Base-by-base conservation (phyloP, 2,888 invertebrate species). In the Chironomus tentans region DNA sequence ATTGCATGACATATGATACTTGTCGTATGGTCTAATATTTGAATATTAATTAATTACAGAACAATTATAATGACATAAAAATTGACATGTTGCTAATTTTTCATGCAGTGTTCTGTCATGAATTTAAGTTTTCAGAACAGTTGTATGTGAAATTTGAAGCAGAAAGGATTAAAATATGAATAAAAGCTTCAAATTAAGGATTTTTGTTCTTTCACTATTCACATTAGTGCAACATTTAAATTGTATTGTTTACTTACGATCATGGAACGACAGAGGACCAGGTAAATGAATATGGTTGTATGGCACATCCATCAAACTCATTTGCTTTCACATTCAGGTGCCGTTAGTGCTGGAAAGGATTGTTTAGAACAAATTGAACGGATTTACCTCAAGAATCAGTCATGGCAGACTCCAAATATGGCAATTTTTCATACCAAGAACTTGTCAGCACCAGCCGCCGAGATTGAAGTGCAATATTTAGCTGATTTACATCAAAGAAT, bases 361-460 rank as follows among this genome's bases (percentile, higher is more conserved):
- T 79, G 79, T 28, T 24, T 79, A 10, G 18, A 72, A 47, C 21
- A 22, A 61, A 65, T 79, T 12, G 65, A 76, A 15, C 12, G 74
- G 13, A 50, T 62, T 46, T 78, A 75, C 73, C 77, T 78, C 22
- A 21, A 74, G 12, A 65, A 75, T 6, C n/a, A 3, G 7, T 50
- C 77, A 21, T 56, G 71, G 13, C 73, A 77, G 18, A 71, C 71
- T 3, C 46, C 72, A 77, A 83, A 82, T 65, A 76, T 83, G 68
- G 80, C 82, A 73, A 76, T 82, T 46, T 79, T 80, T 2, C 80
- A 81, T 71, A 79, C 80, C 13, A 78, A 77, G 5, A 82, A 83
- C 48, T 81, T 85, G 80, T 79, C 82, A 3, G 78, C 80, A 50
- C 83, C 84, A 0, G 83, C 84, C 0, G 81, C 81, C 0, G 82